Evolutionary conservation across 2,797 vertebrate species (phyloP).

Genomic region (Pipistrellus pipistrellus): DNA sequence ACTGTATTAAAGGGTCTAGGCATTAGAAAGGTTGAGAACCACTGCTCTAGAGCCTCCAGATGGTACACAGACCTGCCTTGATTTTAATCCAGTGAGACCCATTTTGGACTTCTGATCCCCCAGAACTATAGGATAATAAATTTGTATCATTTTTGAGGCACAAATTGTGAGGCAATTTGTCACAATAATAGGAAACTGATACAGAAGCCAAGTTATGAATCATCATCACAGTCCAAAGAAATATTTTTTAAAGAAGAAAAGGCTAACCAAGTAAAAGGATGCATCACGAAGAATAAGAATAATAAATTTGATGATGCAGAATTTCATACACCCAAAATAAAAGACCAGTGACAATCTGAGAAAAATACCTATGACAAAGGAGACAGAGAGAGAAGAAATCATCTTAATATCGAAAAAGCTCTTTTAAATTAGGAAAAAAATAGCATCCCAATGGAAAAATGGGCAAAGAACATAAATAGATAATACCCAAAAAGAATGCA

Average conservation of each 20-base stretch:
- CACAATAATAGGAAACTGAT: slow-evolving; percentile 17
- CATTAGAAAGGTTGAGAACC: too few relatives aligned
- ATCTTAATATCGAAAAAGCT: not conserved
- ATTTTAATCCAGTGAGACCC: not conserved
- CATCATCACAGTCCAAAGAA: not conserved
- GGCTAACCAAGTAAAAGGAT: not conserved
- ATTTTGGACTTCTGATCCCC: not conserved
- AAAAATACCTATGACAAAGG: not conserved
- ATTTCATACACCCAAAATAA: not conserved
- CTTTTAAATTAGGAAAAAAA: not conserved
- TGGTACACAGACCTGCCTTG: not conserved
- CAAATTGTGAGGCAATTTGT: not conserved
- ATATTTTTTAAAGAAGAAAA: slow-evolving; percentile 23
- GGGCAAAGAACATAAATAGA: not conserved
- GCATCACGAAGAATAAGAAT: not conserved
- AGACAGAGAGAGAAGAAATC: slow-evolving; percentile 7
- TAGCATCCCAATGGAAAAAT: slow-evolving; percentile 1
- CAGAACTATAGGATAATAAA: not conserved
- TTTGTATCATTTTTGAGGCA: not conserved
- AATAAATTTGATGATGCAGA: not conserved
- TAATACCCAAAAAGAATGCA: slow-evolving; percentile 22
- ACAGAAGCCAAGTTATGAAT: not conserved
- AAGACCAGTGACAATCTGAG: not conserved
- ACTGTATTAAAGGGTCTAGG: too few relatives aligned
- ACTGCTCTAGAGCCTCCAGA: not conserved